Base-by-base conservation (phyloP, 2,888 invertebrate species). In the Melangyna quadrimaculata region DNA sequence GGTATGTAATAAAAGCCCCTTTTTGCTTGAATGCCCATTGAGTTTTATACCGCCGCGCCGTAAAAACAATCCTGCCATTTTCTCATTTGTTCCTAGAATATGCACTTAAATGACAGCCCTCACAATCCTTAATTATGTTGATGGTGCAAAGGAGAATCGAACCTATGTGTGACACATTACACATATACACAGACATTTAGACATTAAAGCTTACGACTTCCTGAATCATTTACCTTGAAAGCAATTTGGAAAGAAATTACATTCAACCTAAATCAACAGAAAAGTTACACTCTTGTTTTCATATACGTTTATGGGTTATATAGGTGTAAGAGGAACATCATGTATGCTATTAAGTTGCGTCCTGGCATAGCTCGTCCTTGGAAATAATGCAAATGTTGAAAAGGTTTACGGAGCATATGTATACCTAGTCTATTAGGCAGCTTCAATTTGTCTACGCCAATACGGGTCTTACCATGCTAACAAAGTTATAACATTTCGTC, bases 141-240 rank as follows among this genome's bases (percentile, higher is more conserved):
- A 40, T 32, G 69, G 35, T 55, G 69, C 53, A 61, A 48, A 72
- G 32, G 67, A 27, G 43, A 61, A 70, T 69, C 19, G 22, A 81
- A 86, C 73, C 73, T 73, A 77, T 63, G 29, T 45, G 81, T 35
- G 29, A 70, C 70, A 70, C 70, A 55, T 19, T 22, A 57, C 40
- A 77, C 73, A 75, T 53, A 27, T 24, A 75, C 84, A 40, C 10
- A 69, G 81, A 86, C 73, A 78, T 78, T 51, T 73, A 77, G 53
- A 86, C 73, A 86, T 86, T 81, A 86, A 86, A 81, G 57, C 75
- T 86, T 81, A 86, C 81, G 86, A 86, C 86, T 86, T 86, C 86
- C 80, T 86, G 86, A 86, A 86, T 86, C 86, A 86, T 86, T 86
- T 86, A 86, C 86, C 86, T 86, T 86, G 81, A 81, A 86, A 86